Evolutionary conservation across 2,888 invertebrate genomes (phyloP).

Genomic region (Strigamia crassipes): DNA sequence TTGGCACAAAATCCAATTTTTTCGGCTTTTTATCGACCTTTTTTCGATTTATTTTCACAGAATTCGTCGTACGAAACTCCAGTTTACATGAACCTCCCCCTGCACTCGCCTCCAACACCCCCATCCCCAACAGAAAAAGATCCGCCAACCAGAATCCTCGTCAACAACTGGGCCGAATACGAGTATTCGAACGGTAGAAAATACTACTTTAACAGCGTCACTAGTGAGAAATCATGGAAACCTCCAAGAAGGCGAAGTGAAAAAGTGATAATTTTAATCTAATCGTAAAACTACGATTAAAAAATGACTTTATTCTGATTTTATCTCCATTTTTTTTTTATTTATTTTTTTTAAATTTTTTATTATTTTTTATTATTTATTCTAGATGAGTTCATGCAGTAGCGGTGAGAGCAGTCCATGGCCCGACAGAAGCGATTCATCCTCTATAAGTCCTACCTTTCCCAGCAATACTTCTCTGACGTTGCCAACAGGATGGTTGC

Average conservation of each 20-base stretch:
- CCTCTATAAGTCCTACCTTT: slow-evolving; percentile 17
- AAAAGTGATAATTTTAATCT: slow-evolving; percentile 30
- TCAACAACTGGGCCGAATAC: slow-evolving; percentile 58
- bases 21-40: not conserved
- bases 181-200: slow-evolving; percentile 56
- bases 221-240: slow-evolving; percentile 59
- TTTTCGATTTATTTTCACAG: slow-evolving; percentile 39
- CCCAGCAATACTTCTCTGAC: slow-evolving; percentile 8
- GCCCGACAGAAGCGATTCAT: slow-evolving; percentile 30
- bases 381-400: slow-evolving; percentile 24
- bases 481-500: slow-evolving; percentile 62
- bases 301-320: not conserved
- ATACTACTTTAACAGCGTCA: slow-evolving; percentile 58
- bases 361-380: too few relatives aligned
- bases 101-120: slow-evolving; percentile 47
- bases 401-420: slow-evolving; percentile 45
- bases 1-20: too few relatives aligned
- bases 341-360: too few relatives aligned
- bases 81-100: slow-evolving; percentile 49
- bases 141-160: slow-evolving; percentile 51
- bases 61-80: slow-evolving; percentile 25
- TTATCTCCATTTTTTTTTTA: not conserved
- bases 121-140: slow-evolving; percentile 49
- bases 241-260: slow-evolving; percentile 55
- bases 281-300: not conserved